Percentiles rank a stretch among this genome's conserved stretches.
Conservation (phyloP, 2,888 invertebrate genomes). For the Stramonita haemastoma region DNA sequence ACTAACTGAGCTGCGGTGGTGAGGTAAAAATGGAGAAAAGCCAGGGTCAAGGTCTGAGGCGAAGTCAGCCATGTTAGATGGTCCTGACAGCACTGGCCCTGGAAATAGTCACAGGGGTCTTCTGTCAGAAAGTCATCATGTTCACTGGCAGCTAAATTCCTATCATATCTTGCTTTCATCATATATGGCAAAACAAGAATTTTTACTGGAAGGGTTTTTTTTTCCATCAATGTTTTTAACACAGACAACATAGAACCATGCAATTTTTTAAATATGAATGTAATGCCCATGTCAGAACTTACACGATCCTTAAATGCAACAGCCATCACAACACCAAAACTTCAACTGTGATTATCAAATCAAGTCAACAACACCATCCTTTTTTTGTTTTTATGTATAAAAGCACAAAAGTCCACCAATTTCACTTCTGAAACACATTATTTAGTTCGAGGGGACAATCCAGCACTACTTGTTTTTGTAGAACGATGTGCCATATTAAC, state of each 20-base stretch:
- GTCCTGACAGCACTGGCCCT: conserved; percentile 19
- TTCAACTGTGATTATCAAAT: neutral
- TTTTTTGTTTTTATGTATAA: too few species aligned
- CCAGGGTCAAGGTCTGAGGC: conserved; percentile 22
- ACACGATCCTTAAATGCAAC: neutral
- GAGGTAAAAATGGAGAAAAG: conserved; percentile 11
- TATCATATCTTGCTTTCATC: neutral
- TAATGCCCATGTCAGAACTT: neutral
- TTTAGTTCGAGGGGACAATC: neutral
- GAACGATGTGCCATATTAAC: neutral
- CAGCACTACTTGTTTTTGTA: neutral
- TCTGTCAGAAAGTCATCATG: conserved; percentile 13
- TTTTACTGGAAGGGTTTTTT: neutral
- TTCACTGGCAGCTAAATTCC: conserved; percentile 14
- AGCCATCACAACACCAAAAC: neutral
- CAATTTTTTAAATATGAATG: neutral
- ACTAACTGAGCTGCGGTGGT: neutral
- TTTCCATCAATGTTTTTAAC: neutral
- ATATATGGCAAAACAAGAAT: neutral
- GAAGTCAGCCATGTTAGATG: conserved; percentile 7
- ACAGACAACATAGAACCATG: neutral
- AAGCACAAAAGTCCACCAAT: too few species aligned
- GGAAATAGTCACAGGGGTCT: conserved; percentile 33
- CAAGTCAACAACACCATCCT: neutral
- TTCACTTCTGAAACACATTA: neutral